Evolutionary conservation across 2,113 vertebrate species (phyloP).

Genomic region (Bambusicola thoracicus): DNA sequence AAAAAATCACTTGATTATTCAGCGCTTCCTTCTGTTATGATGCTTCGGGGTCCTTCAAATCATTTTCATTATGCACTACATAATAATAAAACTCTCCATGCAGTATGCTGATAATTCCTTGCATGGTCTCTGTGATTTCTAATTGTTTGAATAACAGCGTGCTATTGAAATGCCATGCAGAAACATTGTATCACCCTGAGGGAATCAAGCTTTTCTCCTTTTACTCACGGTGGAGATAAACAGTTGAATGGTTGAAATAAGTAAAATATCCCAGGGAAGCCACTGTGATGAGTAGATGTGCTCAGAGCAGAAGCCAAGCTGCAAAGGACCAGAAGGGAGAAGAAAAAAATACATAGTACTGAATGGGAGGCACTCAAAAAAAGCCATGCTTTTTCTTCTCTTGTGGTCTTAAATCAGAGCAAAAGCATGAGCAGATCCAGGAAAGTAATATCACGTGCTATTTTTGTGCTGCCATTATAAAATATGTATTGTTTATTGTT

Average conservation of each 20-base stretch:
- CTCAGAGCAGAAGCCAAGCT: not conserved
- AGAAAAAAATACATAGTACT: constrained; percentile 21
- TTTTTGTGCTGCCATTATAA: constrained; percentile 74
- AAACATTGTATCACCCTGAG: constrained; percentile 41
- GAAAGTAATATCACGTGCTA: constrained; percentile 70
- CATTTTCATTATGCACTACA: constrained; percentile 64
- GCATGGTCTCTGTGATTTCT: constrained; percentile 52
- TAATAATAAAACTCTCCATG: constrained; percentile 54
- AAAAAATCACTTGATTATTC: constrained; percentile 55
- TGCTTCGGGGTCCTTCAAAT: constrained; percentile 71
- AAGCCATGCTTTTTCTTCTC: constrained; percentile 16
- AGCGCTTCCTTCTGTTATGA: constrained; percentile 36
- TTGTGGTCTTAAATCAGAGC: constrained; percentile 67
- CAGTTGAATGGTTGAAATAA: constrained; percentile 49
- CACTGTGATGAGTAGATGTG: not conserved
- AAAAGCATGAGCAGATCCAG: constrained; percentile 33
- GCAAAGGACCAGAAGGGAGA: constrained; percentile 35
- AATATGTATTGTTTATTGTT: constrained; percentile 72
- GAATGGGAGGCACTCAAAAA: not conserved
- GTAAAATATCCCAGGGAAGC: constrained; percentile 47
- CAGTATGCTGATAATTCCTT: constrained; percentile 39
- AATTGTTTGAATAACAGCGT: constrained; percentile 68
- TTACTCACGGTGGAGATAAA: constrained; percentile 61
- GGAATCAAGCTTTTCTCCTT: constrained; percentile 57
- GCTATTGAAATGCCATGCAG: constrained; percentile 56